Evolutionary conservation across 2,797 vertebrate species (phyloP).

Genomic region (Ceyx erithaca): DNA sequence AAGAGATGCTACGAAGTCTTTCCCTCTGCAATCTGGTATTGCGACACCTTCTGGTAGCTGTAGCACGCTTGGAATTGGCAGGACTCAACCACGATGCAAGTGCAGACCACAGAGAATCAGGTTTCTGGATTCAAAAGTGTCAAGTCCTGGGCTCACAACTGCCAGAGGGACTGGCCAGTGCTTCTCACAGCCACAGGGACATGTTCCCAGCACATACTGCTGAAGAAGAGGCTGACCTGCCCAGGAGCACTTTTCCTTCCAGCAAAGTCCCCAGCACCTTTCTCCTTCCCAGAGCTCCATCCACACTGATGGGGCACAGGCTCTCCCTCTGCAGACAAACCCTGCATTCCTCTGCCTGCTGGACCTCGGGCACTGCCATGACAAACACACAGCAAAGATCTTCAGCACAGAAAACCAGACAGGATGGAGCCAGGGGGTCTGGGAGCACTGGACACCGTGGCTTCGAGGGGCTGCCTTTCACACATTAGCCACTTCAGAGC

Average conservation of each 20-base stretch:
- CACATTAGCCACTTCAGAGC: not conserved
- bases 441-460: accelerated
- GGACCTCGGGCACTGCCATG: accelerated
- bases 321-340: not conserved
- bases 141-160: not conserved
- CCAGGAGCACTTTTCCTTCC: not conserved
- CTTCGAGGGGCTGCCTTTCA: not conserved
- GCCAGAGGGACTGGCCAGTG: not conserved
- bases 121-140: not conserved
- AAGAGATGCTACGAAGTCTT: not conserved
- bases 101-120: not conserved
- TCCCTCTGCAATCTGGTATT: not conserved
- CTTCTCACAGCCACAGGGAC: not conserved
- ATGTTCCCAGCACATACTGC: accelerated
- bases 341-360: accelerated
- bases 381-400: no score
- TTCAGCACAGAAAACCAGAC: not conserved
- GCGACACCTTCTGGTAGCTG: not conserved
- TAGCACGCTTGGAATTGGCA: not conserved
- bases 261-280: not conserved
- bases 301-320: accelerated
- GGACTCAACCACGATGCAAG: not conserved
- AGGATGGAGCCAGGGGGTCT: not conserved
- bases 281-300: not conserved
- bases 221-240: not conserved